Evolutionary conservation across 1,140 invertebrate genomes (phyloP), one percentile per base, ranked within the genome.

Genomic region (Zaprionus camerounensis): DNA sequence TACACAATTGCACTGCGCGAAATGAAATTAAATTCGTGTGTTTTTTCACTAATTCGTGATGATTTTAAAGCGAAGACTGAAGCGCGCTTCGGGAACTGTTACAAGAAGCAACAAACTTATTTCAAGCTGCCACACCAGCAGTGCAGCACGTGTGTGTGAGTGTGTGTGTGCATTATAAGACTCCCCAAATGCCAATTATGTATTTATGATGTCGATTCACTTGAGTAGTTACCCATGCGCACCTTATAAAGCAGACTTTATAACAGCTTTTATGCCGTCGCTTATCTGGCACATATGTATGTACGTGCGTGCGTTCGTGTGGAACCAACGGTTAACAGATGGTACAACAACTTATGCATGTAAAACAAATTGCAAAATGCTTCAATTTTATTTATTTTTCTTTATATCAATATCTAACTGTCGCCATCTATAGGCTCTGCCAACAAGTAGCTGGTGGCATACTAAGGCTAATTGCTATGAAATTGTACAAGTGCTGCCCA

Each of bases 151-250:
- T 22, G 28, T 41, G 26, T 13, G 36, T 31, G 41, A 2, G 15
- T 44, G n/a, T 46, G 41, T 1, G 24, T 24, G 13, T 71, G 28
- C 71, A 71, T 59, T 49, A 58, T 57, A 67, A 26, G 11, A 41
- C 44, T 34, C 17, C 53, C 31, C 41, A 62, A 49, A 73, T 79
- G 71, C 66, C 78, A 88, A 81, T 84, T 88, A 90, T 81, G 81
- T 67, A 73, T 59, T 80, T 66, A 75, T 81, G 77, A 68, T 63
- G 67, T 80, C 76, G 85, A 76, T 69, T 76, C 84, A 84, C 71
- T 88, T 62, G 69, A 81, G 57, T 90, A 73, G 78, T 28, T 71
- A 17, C 38, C 53, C 56, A 49, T 44, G 59, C 72, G 63, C 77
- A 49, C 70, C 75, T 77, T 77, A 59, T 63, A 64, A 63, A 67